These are phyloP conservation scores for Kuschelorhynchus macadamiae DNA, from an alignment of 2,888 invertebrate genomes.

Conservation along the genomic window DNA sequence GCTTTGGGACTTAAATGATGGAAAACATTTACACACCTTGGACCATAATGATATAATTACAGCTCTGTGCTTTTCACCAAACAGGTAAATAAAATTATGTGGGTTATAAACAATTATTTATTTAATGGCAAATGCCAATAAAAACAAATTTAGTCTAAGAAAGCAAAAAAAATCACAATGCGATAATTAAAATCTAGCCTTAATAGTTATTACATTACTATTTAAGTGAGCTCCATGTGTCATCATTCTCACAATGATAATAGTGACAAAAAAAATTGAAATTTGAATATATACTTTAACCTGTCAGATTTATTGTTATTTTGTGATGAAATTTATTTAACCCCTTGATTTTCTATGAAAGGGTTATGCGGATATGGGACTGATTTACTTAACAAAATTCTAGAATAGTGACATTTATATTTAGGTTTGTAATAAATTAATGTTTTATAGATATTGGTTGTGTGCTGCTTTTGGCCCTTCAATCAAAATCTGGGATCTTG, in stretches of 20 bases:
- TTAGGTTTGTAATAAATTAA: conserved; percentile 10
- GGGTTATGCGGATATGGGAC: conserved; percentile 69
- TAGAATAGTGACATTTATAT: background rate
- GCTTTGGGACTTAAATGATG: conserved; percentile 99
- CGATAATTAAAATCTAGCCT: no score
- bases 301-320: no score
- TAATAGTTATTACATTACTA: no score
- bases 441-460: conserved; percentile 85
- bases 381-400: conserved; percentile 55
- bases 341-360: conserved; percentile 66
- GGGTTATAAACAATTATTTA: background rate
- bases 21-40: conserved; percentile 98
- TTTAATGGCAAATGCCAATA: background rate
- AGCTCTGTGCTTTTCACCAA: conserved; percentile 98
- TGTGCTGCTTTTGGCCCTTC: conserved; percentile 98
- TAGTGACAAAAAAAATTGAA: no score
- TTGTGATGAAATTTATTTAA: conserved; percentile 60
- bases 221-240: no score
- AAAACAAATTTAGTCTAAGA: no score
- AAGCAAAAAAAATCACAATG: no score
- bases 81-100: conserved; percentile 72
- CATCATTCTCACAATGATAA: no score
- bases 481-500: conserved; percentile 99
- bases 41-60: conserved; percentile 99
- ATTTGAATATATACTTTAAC: no score